A percentile compares a stretch with the other conserved stretches of the same genome.
These are phyloP conservation scores for Coenobita brevimanus DNA, from an alignment of 1,140 invertebrate genomes.

Conservation along the genomic window DNA sequence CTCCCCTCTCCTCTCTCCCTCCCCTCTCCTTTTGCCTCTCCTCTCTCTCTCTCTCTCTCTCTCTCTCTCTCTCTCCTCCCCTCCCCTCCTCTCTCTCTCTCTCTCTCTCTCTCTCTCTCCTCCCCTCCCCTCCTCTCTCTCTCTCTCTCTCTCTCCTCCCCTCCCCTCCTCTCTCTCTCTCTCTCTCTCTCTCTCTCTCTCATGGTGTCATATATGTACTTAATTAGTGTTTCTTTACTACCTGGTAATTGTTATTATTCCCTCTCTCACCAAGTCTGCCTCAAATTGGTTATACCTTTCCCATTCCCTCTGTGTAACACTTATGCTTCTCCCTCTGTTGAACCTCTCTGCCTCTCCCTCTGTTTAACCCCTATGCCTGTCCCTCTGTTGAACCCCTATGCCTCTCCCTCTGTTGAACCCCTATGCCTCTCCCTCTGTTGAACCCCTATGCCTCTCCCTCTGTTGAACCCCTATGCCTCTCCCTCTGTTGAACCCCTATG, in stretches of 20 bases:
- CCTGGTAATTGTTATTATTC: no score
- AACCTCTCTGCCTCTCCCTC: background rate
- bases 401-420: background rate
- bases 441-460: background rate
- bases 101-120: no score
- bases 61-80: background rate
- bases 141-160: no score
- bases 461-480: background rate
- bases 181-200: no score
- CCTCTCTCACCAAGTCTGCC: background rate
- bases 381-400: no score
- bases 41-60: background rate
- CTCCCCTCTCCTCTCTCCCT: background rate
- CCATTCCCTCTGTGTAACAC: background rate
- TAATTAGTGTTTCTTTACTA: no score
- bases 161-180: no score
- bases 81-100: background rate
- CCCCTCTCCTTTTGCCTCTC: background rate
- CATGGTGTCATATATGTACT: no score
- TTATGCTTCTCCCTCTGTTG: background rate
- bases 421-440: background rate
- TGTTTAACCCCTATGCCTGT: background rate
- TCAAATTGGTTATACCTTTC: background rate
- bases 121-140: no score
- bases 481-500: background rate